Conservation (phyloP, 53 echinoderm and acorn worm genomes). For the Arbacia lixula region DNA sequence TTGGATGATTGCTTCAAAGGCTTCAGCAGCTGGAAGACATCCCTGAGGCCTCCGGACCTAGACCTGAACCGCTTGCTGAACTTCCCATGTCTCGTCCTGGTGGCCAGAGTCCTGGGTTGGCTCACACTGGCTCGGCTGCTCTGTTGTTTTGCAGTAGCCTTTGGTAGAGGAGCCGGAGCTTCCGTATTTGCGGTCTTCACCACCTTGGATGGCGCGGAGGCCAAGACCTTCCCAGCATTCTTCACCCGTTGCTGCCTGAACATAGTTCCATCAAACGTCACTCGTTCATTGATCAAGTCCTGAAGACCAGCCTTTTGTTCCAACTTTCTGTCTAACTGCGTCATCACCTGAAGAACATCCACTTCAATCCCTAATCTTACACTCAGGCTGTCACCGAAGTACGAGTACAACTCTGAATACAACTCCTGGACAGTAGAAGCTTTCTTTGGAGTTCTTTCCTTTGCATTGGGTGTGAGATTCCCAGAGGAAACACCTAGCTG, state of each 20-base stretch:
- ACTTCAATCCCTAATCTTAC: conserved; percentile 54
- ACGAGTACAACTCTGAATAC: conserved; percentile 78
- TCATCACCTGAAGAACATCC: conserved; percentile 7
- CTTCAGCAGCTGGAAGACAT: conserved; percentile 83
- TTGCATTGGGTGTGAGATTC: conserved; percentile 13
- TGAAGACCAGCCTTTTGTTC: conserved; percentile 51
- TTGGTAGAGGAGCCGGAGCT: conserved; percentile 4
- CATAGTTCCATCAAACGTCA: conserved; percentile 59
- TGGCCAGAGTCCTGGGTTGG: conserved; percentile 44
- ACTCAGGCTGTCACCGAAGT: conserved; percentile 89
- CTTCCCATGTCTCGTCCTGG: conserved; percentile 73
- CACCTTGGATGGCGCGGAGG: conserved; percentile 13
- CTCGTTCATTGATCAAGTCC: conserved; percentile 72
- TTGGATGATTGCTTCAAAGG: conserved; percentile 60
- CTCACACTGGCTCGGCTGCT: conserved; percentile 34
- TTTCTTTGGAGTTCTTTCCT: conserved; percentile 33
- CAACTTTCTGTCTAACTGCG: conserved; percentile 17
- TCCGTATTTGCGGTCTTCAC: conserved; percentile 27
- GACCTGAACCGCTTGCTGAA: conserved; percentile 67
- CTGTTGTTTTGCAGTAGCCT: not conserved
- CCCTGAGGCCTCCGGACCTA: conserved; percentile 71
- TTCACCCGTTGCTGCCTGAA: conserved; percentile 32
- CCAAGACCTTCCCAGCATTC: not conserved
- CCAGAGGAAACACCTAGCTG: conserved; percentile 63
- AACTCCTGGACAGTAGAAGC: conserved; percentile 55